Percentiles rank a stretch among this genome's conserved stretches.
Evolutionary conservation across 2,797 vertebrate species (phyloP).

Genomic region (Ceyx erithaca): DNA sequence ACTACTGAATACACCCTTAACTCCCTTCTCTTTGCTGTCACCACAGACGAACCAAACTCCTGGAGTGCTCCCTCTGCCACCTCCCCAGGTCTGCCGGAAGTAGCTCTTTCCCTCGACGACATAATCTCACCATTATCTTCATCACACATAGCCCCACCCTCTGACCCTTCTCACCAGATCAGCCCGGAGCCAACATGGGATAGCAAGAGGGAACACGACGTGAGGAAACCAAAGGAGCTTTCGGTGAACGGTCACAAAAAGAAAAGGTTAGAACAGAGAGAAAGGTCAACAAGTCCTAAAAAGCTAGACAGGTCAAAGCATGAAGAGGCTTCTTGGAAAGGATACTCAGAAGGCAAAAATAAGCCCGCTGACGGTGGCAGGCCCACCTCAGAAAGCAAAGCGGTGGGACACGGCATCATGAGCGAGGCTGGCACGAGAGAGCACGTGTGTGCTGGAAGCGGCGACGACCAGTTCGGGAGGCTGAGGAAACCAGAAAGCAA

Average conservation of each 20-base stretch:
- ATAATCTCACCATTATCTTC: slow-evolving; percentile 91
- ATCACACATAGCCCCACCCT: slow-evolving; percentile 91
- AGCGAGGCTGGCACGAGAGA: slow-evolving; percentile 78
- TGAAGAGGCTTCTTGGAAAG: slow-evolving; percentile 80
- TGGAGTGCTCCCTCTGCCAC: slow-evolving; percentile 94
- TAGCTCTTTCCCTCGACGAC: slow-evolving; percentile 90
- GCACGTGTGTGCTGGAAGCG: slow-evolving; percentile 66
- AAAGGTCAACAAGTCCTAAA: slow-evolving; percentile 87
- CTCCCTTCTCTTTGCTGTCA: slow-evolving; percentile 57
- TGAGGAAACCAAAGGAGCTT: slow-evolving; percentile 86
- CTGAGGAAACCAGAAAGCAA: slow-evolving; percentile 79
- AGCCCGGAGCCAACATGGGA: slow-evolving; percentile 89
- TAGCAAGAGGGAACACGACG: slow-evolving; percentile 86
- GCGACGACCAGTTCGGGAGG: slow-evolving; percentile 76
- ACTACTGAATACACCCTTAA: neutral
- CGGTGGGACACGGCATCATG: slow-evolving; percentile 73
- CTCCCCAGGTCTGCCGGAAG: slow-evolving; percentile 97
- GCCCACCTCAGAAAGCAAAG: slow-evolving; percentile 84
- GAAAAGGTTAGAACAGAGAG: slow-evolving; percentile 85
- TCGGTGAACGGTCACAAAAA: slow-evolving; percentile 84
- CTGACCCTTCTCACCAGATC: slow-evolving; percentile 89
- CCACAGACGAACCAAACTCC: slow-evolving; percentile 92
- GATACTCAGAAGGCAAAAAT: slow-evolving; percentile 78
- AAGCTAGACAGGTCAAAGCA: slow-evolving; percentile 83
- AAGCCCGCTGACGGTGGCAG: slow-evolving; percentile 86